Evolutionary conservation across 2,888 invertebrate genomes (phyloP).

Genomic region (Dryobotodes eremita): DNA sequence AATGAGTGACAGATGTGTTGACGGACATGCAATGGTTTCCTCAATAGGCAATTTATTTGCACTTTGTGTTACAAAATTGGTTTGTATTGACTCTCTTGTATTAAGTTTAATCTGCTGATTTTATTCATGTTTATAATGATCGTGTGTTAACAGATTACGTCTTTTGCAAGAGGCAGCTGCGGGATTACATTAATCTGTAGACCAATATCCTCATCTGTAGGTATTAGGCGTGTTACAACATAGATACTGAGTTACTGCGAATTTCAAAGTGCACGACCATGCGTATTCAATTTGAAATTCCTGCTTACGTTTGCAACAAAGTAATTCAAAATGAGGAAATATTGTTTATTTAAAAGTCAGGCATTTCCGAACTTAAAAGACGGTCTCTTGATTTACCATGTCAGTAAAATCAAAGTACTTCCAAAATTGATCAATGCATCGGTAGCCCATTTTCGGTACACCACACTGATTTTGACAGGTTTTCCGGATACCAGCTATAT

Average conservation of each 20-base stretch:
- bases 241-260: no score
- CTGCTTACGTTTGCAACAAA: not conserved
- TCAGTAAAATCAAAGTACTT: no score
- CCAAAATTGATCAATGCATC: no score
- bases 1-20: slow-evolving; percentile 47
- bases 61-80: slow-evolving; percentile 55
- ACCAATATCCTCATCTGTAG: not conserved
- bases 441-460: no score
- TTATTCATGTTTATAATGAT: slow-evolving; percentile 17
- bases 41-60: slow-evolving; percentile 54
- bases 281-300: no score
- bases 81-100: slow-evolving; percentile 35
- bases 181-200: slow-evolving; percentile 2
- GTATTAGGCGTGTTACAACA: not conserved
- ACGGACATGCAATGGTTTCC: slow-evolving; percentile 40
- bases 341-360: not conserved
- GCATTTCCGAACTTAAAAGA: not conserved
- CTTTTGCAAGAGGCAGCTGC: not conserved
- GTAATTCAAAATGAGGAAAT: not conserved
- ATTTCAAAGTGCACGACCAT: not conserved
- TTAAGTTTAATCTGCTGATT: slow-evolving; percentile 30
- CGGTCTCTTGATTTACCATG: no score
- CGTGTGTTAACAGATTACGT: slow-evolving; percentile 13
- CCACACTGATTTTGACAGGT: not conserved
- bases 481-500: not conserved